Conservation (phyloP, 2,797 vertebrate genomes). For the Esox lucius region DNA sequence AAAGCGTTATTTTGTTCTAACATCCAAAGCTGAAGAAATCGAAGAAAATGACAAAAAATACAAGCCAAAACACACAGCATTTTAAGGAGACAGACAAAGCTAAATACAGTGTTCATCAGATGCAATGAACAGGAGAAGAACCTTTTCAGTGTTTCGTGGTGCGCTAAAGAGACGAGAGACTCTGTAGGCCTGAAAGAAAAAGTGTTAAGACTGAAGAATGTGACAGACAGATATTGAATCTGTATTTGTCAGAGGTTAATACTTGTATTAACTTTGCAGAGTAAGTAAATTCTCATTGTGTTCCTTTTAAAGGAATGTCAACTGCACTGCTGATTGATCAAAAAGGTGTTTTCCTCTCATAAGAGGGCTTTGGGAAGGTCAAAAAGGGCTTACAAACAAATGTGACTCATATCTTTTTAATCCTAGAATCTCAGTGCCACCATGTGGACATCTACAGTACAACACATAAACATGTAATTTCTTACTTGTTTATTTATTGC, state of each 20-base stretch:
- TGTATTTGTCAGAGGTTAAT: background rate
- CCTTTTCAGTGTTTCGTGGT: too few species aligned
- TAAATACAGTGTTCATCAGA: too few species aligned
- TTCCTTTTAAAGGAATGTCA: background rate
- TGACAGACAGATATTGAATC: background rate
- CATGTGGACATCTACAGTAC: background rate
- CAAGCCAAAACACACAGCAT: too few species aligned
- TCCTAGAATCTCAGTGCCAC: background rate
- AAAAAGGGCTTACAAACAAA: background rate
- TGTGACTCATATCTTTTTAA: background rate
- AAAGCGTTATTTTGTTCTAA: too few species aligned
- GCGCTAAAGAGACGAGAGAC: too few species aligned
- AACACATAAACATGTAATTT: background rate
- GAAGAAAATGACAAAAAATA: too few species aligned
- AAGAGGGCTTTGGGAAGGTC: background rate
- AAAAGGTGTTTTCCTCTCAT: background rate
- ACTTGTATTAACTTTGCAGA: background rate
- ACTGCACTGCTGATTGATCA: background rate
- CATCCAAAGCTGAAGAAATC: too few species aligned
- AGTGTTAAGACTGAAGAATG: background rate
- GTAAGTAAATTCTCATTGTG: background rate
- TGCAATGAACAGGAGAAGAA: too few species aligned
- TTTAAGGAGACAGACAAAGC: too few species aligned
- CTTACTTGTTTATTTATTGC: background rate
- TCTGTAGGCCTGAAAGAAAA: too few species aligned